Evolutionary conservation across 2,113 vertebrate species (phyloP).

Genomic region (Scopus umbretta): DNA sequence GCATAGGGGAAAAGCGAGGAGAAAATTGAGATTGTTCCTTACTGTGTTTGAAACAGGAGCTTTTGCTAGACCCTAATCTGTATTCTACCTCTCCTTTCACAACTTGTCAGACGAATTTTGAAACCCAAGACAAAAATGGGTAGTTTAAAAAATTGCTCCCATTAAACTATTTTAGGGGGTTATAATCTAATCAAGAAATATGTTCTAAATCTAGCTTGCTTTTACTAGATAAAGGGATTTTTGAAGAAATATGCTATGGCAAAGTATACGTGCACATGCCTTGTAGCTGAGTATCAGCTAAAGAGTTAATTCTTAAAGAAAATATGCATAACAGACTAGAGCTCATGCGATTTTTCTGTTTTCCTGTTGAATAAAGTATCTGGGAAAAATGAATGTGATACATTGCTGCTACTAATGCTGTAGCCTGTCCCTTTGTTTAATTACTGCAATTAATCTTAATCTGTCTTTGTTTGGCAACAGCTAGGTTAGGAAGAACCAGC

Average conservation of each 20-base stretch:
- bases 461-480: constrained; percentile 53
- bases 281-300: background rate
- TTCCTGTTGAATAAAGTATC: constrained; percentile 1
- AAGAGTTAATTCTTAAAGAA: background rate
- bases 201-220: background rate
- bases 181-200: background rate
- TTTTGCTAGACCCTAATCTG: background rate
- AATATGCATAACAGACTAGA: background rate
- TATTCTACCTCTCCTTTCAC: background rate
- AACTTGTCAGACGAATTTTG: background rate
- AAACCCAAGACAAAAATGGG: background rate
- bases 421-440: constrained; percentile 50
- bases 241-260: background rate
- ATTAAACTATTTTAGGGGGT: background rate
- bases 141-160: background rate
- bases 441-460: constrained; percentile 64
- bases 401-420: constrained; percentile 3
- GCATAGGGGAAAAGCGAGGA: background rate
- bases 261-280: background rate
- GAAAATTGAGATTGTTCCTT: background rate
- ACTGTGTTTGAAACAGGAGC: background rate
- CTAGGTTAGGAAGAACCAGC: constrained; percentile 20
- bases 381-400: background rate
- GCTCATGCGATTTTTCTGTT: background rate
- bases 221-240: background rate